phyloP scores from a whole-genome alignment of 2,113 vertebrate genomes.

The Rhinolophus sinicus region DNA sequence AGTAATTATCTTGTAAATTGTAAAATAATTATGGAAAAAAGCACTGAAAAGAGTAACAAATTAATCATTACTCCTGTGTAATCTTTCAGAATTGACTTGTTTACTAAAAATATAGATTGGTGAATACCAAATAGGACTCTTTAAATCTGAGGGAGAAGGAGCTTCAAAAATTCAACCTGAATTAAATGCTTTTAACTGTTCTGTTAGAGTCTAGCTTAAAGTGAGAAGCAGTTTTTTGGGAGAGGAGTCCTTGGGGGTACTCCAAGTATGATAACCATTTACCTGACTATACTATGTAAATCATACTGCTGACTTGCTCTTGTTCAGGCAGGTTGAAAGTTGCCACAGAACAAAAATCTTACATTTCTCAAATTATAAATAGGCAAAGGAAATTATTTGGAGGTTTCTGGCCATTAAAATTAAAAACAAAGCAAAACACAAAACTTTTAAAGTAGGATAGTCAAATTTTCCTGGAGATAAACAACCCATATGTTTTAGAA shows the following conservation, averaged over 20 bases:
- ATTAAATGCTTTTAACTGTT: neutral
- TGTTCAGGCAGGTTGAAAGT: neutral
- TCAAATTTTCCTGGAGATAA: neutral
- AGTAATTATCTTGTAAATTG: neutral
- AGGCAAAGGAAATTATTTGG: neutral
- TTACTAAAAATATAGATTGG: neutral
- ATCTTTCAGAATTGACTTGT: neutral
- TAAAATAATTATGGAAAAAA: neutral
- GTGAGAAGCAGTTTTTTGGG: neutral
- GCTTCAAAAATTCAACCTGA: neutral
- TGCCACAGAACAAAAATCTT: neutral
- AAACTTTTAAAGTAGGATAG: neutral
- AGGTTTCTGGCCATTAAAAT: neutral
- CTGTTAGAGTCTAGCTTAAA: neutral
- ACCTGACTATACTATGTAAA: neutral
- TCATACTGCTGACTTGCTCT: neutral
- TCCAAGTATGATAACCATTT: neutral
- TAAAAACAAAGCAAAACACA: neutral
- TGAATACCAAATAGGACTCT: neutral
- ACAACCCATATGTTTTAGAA: neutral
- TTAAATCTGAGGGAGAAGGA: neutral
- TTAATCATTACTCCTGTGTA: neutral
- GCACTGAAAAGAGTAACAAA: neutral
- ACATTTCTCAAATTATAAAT: conserved; percentile 4
- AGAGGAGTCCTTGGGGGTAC: neutral